Evolutionary conservation across 1,140 invertebrate species (phyloP).

Genomic region (Diprion similis): DNA sequence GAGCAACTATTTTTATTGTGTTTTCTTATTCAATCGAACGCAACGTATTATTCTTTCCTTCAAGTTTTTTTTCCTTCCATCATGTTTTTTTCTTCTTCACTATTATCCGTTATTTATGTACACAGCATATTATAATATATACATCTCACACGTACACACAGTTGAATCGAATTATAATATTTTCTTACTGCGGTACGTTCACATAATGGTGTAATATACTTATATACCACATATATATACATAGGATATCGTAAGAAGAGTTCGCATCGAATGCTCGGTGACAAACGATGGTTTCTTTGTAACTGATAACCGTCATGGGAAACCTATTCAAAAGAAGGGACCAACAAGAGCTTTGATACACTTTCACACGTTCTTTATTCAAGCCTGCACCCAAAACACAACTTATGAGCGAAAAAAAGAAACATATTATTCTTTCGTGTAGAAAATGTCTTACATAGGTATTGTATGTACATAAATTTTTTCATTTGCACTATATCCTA

Average conservation of each 20-base stretch:
- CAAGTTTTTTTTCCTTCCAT: slow-evolving; percentile 22
- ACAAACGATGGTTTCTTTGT: neutral
- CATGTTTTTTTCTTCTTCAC: slow-evolving; percentile 16
- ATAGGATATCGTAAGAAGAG: neutral
- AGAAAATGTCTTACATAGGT: too few species aligned
- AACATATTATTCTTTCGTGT: too few species aligned
- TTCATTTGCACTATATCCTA: too few species aligned
- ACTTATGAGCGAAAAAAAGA: too few species aligned
- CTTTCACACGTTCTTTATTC: slow-evolving; percentile 3
- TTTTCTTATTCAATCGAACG: slow-evolving; percentile 50
- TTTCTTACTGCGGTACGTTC: neutral
- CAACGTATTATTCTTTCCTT: slow-evolving; percentile 40
- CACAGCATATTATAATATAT: too few species aligned
- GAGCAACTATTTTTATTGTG: slow-evolving; percentile 51
- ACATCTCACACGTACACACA: neutral
- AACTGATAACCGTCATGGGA: slow-evolving; percentile 1
- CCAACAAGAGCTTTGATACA: neutral
- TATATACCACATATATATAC: too few species aligned
- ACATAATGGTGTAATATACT: neutral
- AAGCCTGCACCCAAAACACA: neutral
- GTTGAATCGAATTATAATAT: neutral
- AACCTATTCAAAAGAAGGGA: neutral
- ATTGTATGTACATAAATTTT: too few species aligned
- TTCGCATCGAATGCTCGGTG: neutral
- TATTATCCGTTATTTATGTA: slow-evolving; percentile 11